Evolutionary conservation across 2,797 vertebrate genomes (phyloP).

Genomic region (Centropyge bicolor): DNA sequence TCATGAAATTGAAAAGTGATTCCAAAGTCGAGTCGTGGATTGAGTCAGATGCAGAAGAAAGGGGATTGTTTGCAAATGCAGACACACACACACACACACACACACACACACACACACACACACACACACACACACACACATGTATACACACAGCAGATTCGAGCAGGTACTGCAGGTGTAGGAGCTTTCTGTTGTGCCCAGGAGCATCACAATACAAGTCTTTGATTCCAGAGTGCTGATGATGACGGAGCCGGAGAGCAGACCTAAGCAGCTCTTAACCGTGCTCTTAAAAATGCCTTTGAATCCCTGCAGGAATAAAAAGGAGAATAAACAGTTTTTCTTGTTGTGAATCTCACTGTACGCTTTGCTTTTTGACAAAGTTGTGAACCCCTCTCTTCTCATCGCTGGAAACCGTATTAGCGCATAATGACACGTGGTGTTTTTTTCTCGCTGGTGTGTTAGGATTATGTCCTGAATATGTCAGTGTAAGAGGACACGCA

Average conservation of each 20-base stretch:
- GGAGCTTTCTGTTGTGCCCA: conserved; percentile 23
- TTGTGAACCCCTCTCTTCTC: conserved; percentile 16
- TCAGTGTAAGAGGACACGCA: conserved; percentile 20
- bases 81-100: conserved; percentile 8
- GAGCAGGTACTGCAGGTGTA: conserved; percentile 10
- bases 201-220: conserved; percentile 24
- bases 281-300: conserved; percentile 19
- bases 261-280: conserved; percentile 53
- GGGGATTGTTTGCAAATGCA: background rate
- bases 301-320: conserved; percentile 41
- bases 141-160: conserved; percentile 4
- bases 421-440: background rate
- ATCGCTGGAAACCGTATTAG: conserved; percentile 27
- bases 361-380: conserved; percentile 14
- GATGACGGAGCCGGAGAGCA: conserved; percentile 49
- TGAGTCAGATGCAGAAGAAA: background rate
- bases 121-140: conserved; percentile 11
- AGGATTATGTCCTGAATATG: conserved; percentile 45
- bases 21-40: conserved; percentile 9
- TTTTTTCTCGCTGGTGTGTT: conserved; percentile 18
- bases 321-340: conserved; percentile 42
- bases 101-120: conserved; percentile 13
- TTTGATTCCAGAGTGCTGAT: conserved; percentile 62
- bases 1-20: conserved; percentile 38
- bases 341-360: conserved; percentile 34